A percentile compares a stretch with the other conserved stretches of the same genome.
Conservation (phyloP, 2,797 vertebrate genomes). For the Lepus townsendii region DNA sequence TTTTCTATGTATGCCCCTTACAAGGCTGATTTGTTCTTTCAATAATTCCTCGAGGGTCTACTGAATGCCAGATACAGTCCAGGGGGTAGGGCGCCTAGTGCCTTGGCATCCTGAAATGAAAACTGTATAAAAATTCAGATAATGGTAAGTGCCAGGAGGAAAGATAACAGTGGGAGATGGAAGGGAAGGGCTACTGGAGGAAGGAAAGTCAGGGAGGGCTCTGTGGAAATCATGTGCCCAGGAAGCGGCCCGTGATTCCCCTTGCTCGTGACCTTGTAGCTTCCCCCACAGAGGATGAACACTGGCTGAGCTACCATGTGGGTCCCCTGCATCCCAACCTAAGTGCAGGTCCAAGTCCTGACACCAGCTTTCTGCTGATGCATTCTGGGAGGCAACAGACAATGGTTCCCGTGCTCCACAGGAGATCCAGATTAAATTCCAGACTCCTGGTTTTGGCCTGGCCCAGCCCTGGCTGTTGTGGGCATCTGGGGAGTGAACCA, state of each 20-base stretch:
- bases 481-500: no score
- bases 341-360: no score
- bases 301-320: no score
- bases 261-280: not conserved
- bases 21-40: not conserved
- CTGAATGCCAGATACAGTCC: not conserved
- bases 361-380: no score
- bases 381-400: no score
- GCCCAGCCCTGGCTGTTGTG: no score
- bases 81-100: not conserved
- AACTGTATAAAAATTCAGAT: not conserved
- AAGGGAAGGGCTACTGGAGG: not conserved
- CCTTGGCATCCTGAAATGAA: not conserved
- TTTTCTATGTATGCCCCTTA: not conserved
- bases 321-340: no score
- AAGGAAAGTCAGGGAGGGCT: not conserved
- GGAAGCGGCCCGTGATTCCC: not conserved
- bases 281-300: not conserved
- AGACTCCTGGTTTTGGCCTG: no score
- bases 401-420: no score
- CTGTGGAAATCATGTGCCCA: not conserved
- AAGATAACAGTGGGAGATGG: not conserved
- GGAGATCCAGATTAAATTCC: no score
- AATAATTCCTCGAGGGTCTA: not conserved
- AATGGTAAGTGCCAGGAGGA: not conserved